Conservation (phyloP, 2,113 vertebrate species). For the Cygnus atratus region DNA sequence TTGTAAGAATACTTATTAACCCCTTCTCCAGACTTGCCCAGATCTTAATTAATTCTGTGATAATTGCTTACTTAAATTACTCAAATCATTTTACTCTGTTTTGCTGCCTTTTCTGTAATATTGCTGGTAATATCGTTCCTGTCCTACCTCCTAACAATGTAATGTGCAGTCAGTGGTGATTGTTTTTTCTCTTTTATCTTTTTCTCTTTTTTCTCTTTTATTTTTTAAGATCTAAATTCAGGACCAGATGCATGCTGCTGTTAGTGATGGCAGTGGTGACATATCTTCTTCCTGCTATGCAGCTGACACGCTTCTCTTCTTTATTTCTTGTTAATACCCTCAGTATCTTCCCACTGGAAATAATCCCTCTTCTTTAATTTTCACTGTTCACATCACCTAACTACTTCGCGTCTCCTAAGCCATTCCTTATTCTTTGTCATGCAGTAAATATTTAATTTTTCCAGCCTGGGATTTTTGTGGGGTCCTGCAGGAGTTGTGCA, state of each 20-base stretch:
- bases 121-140: background rate
- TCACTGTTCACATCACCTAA: background rate
- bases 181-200: background rate
- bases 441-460: background rate
- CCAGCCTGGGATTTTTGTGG: background rate
- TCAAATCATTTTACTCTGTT: background rate
- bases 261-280: background rate
- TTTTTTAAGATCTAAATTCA: background rate
- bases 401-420: background rate
- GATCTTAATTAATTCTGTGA: background rate
- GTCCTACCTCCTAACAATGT: background rate
- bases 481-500: background rate
- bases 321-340: background rate
- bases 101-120: background rate
- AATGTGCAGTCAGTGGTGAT: background rate
- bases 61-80: background rate
- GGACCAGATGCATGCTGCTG: background rate
- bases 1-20: background rate
- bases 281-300: background rate
- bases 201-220: background rate
- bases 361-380: background rate
- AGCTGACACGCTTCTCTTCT: background rate
- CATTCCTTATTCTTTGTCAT: background rate
- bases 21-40: background rate
- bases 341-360: background rate